A percentile compares a stretch with the other conserved stretches of the same genome.
phyloP scores from a whole-genome alignment of 1,140 invertebrate genomes.

The Drosophila fuyamai region DNA sequence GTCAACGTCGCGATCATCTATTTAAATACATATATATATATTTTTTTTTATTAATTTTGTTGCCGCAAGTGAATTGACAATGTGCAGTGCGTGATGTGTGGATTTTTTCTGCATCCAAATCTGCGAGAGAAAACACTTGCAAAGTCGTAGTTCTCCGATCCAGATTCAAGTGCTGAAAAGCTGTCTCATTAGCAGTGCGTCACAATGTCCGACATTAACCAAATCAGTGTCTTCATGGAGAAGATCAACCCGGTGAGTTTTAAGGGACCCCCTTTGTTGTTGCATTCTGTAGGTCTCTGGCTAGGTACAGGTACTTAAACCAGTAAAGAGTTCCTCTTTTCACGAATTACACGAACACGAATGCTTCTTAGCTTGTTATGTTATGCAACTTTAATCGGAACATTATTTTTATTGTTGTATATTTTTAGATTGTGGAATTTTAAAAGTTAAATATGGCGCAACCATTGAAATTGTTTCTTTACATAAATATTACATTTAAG shows the following conservation, averaged over 20 bases:
- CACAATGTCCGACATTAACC: constrained; percentile 80
- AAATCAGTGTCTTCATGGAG: constrained; percentile 84
- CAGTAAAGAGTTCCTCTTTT: constrained; percentile 17
- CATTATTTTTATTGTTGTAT: no score
- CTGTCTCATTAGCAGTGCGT: background rate
- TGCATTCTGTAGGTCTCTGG: constrained; percentile 21
- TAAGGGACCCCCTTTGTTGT: background rate
- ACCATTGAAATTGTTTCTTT: no score
- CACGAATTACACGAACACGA: background rate
- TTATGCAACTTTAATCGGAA: no score
- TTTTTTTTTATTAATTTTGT: constrained; percentile 26
- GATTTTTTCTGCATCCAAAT: constrained; percentile 12
- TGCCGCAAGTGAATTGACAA: constrained; percentile 6
- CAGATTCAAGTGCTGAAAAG: constrained; percentile 7
- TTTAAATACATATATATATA: background rate
- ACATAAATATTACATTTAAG: no score
- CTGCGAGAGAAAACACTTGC: background rate
- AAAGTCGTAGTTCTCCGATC: constrained; percentile 23
- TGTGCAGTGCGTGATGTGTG: constrained; percentile 34
- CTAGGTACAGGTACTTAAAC: constrained; percentile 19
- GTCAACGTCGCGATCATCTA: background rate
- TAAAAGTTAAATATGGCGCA: no score
- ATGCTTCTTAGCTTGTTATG: no score
- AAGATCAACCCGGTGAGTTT: constrained; percentile 84
- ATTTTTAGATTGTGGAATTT: no score